Conservation (phyloP, 1,140 invertebrate species). For the Aphaenogaster ashmeadi region DNA sequence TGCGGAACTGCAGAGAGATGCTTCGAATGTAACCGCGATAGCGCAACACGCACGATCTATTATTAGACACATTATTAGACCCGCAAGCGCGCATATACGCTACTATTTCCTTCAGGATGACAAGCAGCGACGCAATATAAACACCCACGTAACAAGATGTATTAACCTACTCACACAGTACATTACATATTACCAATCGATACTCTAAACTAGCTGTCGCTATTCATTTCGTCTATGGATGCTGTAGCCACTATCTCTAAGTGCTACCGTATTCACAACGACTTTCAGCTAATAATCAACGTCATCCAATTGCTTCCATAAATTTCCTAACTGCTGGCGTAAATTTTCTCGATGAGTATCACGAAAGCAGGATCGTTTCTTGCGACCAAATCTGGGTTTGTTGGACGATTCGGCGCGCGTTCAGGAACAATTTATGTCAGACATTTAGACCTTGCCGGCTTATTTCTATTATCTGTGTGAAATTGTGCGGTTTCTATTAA, state of each 20-base stretch:
- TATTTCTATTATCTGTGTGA: constrained; percentile 32
- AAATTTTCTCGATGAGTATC: constrained; percentile 15
- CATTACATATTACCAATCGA: constrained; percentile 21
- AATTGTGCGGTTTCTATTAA: constrained; percentile 62
- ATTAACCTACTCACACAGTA: constrained; percentile 35
- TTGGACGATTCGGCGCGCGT: constrained; percentile 26
- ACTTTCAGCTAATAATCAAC: constrained; percentile 13
- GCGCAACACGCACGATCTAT: neutral
- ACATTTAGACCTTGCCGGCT: neutral
- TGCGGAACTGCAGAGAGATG: neutral
- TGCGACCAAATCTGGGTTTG: constrained; percentile 28
- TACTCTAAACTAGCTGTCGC: neutral
- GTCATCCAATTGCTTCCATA: neutral
- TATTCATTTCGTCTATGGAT: neutral
- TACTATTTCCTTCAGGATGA: constrained; percentile 1
- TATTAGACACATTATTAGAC: constrained; percentile 7
- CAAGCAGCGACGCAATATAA: constrained; percentile 35
- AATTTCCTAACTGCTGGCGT: neutral
- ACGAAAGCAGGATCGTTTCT: neutral
- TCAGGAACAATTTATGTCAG: constrained; percentile 42
- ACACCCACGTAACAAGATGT: constrained; percentile 51
- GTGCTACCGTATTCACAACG: neutral
- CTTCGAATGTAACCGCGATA: neutral
- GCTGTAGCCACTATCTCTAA: neutral
- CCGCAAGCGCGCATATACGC: neutral